phyloP scores from a whole-genome alignment of 2,797 vertebrate genomes.

The Arnoldichthys spilopterus region DNA sequence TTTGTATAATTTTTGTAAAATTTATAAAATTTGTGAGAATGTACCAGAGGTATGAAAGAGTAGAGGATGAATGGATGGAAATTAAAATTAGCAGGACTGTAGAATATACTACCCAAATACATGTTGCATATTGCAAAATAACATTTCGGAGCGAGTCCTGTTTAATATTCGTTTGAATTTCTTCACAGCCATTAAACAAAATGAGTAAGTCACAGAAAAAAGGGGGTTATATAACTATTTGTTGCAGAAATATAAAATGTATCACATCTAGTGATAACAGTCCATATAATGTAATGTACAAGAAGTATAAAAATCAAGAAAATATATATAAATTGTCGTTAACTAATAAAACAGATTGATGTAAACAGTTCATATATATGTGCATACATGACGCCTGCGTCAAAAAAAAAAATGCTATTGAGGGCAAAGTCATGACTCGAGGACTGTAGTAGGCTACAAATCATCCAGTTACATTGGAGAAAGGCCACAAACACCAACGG shows the following conservation, averaged over 20 bases:
- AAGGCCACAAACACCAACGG: constrained; percentile 45
- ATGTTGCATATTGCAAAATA: constrained; percentile 43
- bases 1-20: no score
- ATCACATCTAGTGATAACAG: constrained; percentile 90
- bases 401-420: constrained; percentile 77
- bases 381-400: constrained; percentile 97
- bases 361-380: constrained; percentile 91
- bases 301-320: constrained; percentile 88
- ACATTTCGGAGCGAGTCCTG: constrained; percentile 40
- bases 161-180: constrained; percentile 56
- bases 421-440: constrained; percentile 57
- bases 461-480: constrained; percentile 46
- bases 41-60: constrained; percentile 22
- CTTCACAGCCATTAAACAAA: constrained; percentile 62
- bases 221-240: constrained; percentile 80
- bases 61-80: constrained; percentile 48
- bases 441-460: constrained; percentile 9
- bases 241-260: constrained; percentile 87
- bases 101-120: constrained; percentile 55
- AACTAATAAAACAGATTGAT: constrained; percentile 87
- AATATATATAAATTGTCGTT: constrained; percentile 84
- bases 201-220: constrained; percentile 58
- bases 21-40: no score
- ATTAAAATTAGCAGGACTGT: constrained; percentile 48
- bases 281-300: constrained; percentile 89